Evolutionary conservation across 30 jellyfish, hydroid and myxozoan species (phyloP), one percentile per base, ranked within the genome.

Genomic region (Aurelia aurita complex sp. Pacific): DNA sequence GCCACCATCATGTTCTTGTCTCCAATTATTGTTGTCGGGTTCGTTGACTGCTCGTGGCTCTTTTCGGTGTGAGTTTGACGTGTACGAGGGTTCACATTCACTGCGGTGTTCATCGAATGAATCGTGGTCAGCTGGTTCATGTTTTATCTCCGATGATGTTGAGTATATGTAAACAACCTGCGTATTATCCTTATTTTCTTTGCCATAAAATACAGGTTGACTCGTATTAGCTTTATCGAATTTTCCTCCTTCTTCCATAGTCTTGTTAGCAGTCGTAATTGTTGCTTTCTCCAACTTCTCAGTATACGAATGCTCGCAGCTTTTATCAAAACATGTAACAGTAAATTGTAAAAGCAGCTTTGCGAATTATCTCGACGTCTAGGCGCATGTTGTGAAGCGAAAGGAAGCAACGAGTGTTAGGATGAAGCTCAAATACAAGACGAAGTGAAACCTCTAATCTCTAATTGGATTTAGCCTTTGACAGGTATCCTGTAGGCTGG

Each of bases 401-500:
- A 84, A 84, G 87, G 93, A 84, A 84, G 87, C 87, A 84, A 66
- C 67, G 80, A 84, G 87, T 74, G 93, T 61, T 33, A 67, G 85
- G 93, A 71, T 73, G 93, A 84, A 84, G 82, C 88, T 84, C 93
- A 84, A 84, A 84, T 84, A 84, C 93, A 74, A 84, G 87, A 84
- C 82, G 80, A 84, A 66, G 84, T 84, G 93, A 84, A 84, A 84
- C 93, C 93, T 84, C 93, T 84, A 84, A 84, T 73, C 93, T 74
- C 79, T 84, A 84, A 84, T 84, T 84, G 93, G 93, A 84, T 84
- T 84, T 62, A 84, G 93, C 82, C 86, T 52, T 84, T 84, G 93
- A 84, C 93, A 84, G 93, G 93, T 84, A 84, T 84, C 93, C 93
- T 73, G 93, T 84, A 74, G 87, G 93, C 93, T 84, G 93, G 93